phyloP scores from a whole-genome alignment of 1,140 invertebrate species.

The Berghia stephanieae region DNA sequence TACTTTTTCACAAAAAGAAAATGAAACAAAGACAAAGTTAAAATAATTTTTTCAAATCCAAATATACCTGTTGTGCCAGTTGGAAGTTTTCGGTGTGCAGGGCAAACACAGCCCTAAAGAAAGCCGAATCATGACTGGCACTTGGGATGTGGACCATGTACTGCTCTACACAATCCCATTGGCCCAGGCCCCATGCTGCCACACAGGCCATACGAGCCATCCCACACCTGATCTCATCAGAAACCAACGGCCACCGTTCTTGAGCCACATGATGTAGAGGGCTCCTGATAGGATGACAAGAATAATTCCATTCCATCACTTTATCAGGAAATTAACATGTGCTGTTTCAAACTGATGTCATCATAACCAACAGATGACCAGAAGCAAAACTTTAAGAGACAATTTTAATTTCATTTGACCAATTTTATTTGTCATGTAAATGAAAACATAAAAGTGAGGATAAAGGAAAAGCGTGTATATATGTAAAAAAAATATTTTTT shows the following conservation, averaged over 20 bases:
- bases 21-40: neutral
- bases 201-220: slow-evolving; percentile 93
- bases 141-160: slow-evolving; percentile 87
- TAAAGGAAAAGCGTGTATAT: too few relatives aligned
- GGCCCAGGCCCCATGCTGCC: slow-evolving; percentile 89
- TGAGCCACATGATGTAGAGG: slow-evolving; percentile 75
- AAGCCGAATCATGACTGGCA: slow-evolving; percentile 92
- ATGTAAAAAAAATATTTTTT: too few relatives aligned
- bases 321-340: too few relatives aligned
- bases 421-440: too few relatives aligned
- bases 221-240: slow-evolving; percentile 78
- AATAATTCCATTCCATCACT: neutral
- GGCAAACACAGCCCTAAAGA: slow-evolving; percentile 93
- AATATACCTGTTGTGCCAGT: slow-evolving; percentile 68
- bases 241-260: slow-evolving; percentile 76
- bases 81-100: slow-evolving; percentile 88
- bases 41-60: slow-evolving; percentile 17
- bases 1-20: neutral
- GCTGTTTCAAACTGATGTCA: too few relatives aligned
- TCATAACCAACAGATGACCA: too few relatives aligned
- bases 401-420: too few relatives aligned
- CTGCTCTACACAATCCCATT: slow-evolving; percentile 90
- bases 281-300: slow-evolving; percentile 57
- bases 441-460: too few relatives aligned
- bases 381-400: too few relatives aligned